Evolutionary conservation across 1,140 invertebrate species (phyloP), one percentile per base, ranked within the genome.

Genomic region (Apis florea): DNA sequence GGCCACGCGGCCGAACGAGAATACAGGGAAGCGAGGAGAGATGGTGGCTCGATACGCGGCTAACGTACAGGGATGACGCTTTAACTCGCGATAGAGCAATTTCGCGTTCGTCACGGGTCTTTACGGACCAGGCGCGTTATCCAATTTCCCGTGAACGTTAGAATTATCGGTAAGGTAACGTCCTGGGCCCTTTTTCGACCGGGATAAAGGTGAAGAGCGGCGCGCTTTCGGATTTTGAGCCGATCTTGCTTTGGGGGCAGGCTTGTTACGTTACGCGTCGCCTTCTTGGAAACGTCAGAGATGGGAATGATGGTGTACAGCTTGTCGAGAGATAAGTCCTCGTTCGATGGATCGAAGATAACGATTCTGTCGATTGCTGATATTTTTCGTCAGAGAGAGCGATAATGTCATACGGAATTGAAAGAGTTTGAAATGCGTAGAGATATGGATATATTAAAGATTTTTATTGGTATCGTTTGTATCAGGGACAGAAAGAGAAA

Each of bases 1-100:
- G 64, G 85, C 85, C 85, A 85, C 84, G 61, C 61, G 70, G 64
- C 68, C 77, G 69, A n/a, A 67, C 47, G 61, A 81, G 71, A 79
- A 13, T 73, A 80, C 24, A 80, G 69, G 78, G 69, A 73, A 47
- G 17, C 76, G 76, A 19, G 2, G 24, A 21, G 64, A 75, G 79
- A 81, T 81, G 71, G 31, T 53, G 61, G 71, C 71, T 47, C 72
- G 79, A 81, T 81, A 81, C 71, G 47, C 63, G 53, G 47, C 9
- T 81, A 81, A 81, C 75, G 63, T 17, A 56, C 53, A 53, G 70
- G 21, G n/a, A 81, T 67, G 79, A 81, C 79, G 72, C 63, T 81
- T 81, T 75, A 58, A 59, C 63, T 49, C 54, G 71, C 79, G 72
- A 81, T 81, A 75, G 72, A 81, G 79, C 63, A 81, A 81, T 81